Conservation (phyloP, 2,888 invertebrate species). For the Hydriomena furcata region DNA sequence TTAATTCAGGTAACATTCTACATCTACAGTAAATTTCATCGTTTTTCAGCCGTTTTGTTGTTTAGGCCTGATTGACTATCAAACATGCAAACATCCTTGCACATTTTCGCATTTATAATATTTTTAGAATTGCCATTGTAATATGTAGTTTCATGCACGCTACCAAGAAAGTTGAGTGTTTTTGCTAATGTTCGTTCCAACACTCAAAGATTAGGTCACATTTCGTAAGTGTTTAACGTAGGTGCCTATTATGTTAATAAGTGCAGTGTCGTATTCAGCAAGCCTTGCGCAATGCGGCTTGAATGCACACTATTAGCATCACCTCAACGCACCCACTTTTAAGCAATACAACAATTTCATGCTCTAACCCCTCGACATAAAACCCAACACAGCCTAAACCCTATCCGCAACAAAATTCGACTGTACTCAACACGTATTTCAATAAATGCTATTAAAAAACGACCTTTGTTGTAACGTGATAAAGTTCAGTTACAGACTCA, state of each 20-base stretch:
- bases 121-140: too few species aligned
- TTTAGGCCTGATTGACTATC: too few species aligned
- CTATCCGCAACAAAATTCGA: constrained; percentile 1
- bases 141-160: too few species aligned
- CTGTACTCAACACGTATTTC: constrained; percentile 6
- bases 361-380: constrained; percentile 20
- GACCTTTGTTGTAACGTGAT: constrained; percentile 9
- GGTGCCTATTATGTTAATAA: constrained; percentile 36
- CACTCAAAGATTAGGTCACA: constrained; percentile 17
- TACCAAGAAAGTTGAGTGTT: too few species aligned
- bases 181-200: background rate
- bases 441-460: constrained; percentile 10
- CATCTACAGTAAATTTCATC: too few species aligned
- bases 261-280: constrained; percentile 31
- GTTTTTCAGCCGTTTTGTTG: too few species aligned
- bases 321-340: constrained; percentile 33
- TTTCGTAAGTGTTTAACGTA: constrained; percentile 29
- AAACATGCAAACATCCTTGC: too few species aligned
- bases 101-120: too few species aligned
- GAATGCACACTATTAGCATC: constrained; percentile 51
- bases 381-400: constrained; percentile 1
- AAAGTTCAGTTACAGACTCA: constrained; percentile 11
- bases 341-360: constrained; percentile 17
- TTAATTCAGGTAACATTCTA: too few species aligned
- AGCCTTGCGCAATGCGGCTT: constrained; percentile 45